Conservation (phyloP, 2,888 invertebrate species). For the Drosophila aldrichi region DNA sequence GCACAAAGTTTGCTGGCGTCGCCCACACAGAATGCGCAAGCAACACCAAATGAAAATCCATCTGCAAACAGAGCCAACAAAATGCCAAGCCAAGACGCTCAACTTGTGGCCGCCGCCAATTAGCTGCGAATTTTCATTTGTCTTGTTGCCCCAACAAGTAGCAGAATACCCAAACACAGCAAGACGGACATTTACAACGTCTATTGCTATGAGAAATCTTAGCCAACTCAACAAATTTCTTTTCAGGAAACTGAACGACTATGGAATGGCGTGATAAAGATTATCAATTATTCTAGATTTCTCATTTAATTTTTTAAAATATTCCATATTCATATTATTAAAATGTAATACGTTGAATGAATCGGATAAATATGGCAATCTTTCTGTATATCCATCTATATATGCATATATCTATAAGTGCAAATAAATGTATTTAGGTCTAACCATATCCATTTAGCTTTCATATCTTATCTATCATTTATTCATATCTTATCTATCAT, state of each 20-base stretch:
- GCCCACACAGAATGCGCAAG: constrained; percentile 9
- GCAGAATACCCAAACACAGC: background rate
- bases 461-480: no score
- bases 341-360: no score
- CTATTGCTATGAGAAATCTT: background rate
- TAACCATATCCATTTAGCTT: no score
- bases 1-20: constrained; percentile 20
- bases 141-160: constrained; percentile 1
- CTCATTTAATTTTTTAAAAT: no score
- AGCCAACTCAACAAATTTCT: background rate
- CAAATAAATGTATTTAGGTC: no score
- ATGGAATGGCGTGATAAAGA: background rate
- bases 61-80: background rate
- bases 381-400: no score
- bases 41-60: constrained; percentile 33
- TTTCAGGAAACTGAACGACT: background rate
- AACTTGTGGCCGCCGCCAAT: constrained; percentile 35
- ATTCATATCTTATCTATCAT: no score
- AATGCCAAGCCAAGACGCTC: constrained; percentile 12
- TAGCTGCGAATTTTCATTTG: constrained; percentile 41
- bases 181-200: background rate
- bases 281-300: no score
- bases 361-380: no score
- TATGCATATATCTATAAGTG: no score
- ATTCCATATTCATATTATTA: no score